These are phyloP conservation scores for Psittacula derbiana DNA, from an alignment of 2,797 vertebrate species.

Conservation along the genomic window DNA sequence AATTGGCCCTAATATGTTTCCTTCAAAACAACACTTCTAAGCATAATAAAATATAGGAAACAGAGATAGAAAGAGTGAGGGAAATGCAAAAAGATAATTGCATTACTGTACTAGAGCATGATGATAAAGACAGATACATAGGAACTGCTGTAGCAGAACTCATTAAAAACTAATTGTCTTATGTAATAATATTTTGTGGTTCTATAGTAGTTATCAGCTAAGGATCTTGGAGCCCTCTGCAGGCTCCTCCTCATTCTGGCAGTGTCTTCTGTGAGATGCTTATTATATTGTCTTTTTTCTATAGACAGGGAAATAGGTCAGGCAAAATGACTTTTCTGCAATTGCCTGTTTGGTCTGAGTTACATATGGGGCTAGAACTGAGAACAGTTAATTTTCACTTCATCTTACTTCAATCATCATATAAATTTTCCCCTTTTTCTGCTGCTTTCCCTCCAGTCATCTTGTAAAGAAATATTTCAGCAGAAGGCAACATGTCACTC, in stretches of 20 bases:
- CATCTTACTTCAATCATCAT: not conserved
- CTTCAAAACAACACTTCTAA: not conserved
- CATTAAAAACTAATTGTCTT: conserved; percentile 10
- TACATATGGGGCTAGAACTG: not conserved
- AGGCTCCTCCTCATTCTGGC: not conserved
- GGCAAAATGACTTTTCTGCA: not conserved
- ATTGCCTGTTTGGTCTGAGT: not conserved
- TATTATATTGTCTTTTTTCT: not conserved
- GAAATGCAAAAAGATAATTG: not conserved
- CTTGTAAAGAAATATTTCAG: not conserved
- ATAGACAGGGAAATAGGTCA: not conserved
- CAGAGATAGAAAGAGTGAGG: not conserved
- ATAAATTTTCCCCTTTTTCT: not conserved
- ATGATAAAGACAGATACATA: not conserved
- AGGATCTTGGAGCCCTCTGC: conserved; percentile 35
- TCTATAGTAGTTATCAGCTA: not conserved
- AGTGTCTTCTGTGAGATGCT: not conserved
- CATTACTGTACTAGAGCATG: not conserved
- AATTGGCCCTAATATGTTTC: not conserved
- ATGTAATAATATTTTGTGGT: not conserved
- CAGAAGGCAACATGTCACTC: not conserved
- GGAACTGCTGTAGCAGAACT: not conserved
- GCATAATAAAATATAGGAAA: not conserved
- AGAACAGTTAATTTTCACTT: not conserved
- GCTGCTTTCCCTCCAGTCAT: fast-evolving